These are phyloP conservation scores for Timema cristinae DNA, from an alignment of 2,888 invertebrate species.

Conservation along the genomic window DNA sequence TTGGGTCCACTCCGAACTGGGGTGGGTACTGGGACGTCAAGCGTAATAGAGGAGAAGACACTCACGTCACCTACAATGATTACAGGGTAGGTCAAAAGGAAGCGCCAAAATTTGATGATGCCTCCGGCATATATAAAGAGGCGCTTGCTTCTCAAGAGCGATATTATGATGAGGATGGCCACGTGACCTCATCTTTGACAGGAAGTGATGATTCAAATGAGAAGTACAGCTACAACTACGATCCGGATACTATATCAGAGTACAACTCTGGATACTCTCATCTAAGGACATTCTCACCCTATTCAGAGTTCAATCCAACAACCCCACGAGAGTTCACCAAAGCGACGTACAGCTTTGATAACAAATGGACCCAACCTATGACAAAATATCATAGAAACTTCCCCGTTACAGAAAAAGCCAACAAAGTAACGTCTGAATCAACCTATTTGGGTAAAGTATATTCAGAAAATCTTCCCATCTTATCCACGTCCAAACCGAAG, in stretches of 20 bases:
- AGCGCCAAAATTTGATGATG: background rate
- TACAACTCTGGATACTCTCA: too few species aligned
- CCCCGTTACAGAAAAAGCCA: too few species aligned
- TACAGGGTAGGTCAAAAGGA: background rate
- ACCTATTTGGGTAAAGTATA: background rate
- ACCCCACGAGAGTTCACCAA: background rate
- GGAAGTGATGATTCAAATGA: background rate
- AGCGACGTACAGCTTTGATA: too few species aligned
- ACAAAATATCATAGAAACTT: too few species aligned
- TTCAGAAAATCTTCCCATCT: background rate
- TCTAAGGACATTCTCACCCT: background rate
- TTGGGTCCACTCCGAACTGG: constrained; percentile 6
- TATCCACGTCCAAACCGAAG: constrained; percentile 9
- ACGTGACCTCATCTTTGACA: background rate
- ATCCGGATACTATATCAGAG: background rate
- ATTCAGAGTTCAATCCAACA: background rate
- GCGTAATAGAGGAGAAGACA: background rate
- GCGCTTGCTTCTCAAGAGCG: background rate
- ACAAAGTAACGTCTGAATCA: too few species aligned
- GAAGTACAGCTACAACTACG: background rate
- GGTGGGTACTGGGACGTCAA: background rate
- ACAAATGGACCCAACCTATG: too few species aligned
- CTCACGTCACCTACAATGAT: constrained; percentile 6
- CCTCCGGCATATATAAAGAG: background rate
- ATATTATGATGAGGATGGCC: background rate